Percentiles rank a stretch among this genome's conserved stretches.
Evolutionary conservation across 53 echinoderm and acorn worm species (phyloP).

Genomic region (Stichopus horrens): DNA sequence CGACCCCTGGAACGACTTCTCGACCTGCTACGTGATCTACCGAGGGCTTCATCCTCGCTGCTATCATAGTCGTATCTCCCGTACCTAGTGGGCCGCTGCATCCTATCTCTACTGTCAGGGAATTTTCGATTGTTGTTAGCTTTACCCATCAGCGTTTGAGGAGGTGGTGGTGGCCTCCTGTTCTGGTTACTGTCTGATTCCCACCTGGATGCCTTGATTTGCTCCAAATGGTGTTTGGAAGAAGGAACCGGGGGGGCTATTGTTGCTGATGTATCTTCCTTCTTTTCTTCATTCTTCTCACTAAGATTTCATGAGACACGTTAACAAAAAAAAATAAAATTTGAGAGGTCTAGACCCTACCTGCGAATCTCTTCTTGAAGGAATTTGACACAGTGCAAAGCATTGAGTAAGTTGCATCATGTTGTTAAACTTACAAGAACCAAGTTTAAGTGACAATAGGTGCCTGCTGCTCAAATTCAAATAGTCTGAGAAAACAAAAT

Average conservation of each 20-base stretch:
- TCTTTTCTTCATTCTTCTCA: not conserved
- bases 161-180: not conserved
- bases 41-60: conserved; percentile 48
- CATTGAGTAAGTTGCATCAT: too few species aligned
- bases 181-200: not conserved
- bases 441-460: too few species aligned
- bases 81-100: not conserved
- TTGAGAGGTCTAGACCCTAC: too few species aligned
- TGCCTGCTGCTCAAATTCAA: too few species aligned
- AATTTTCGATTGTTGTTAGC: not conserved
- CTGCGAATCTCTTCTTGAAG: too few species aligned
- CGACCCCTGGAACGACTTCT: conserved; percentile 60
- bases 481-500: too few species aligned
- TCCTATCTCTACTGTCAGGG: not conserved
- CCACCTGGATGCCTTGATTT: conserved; percentile 15
- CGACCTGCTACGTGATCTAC: conserved; percentile 40
- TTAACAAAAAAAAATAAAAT: too few species aligned
- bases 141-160: not conserved
- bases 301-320: too few species aligned
- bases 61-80: conserved; percentile 29
- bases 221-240: not conserved
- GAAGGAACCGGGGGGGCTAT: not conserved
- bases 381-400: too few species aligned
- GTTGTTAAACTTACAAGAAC: too few species aligned
- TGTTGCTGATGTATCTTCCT: not conserved